These are phyloP conservation scores for Cassiopea xamachana DNA, from an alignment of 30 jellyfish, hydroid and myxozoan species.

Conservation along the genomic window DNA sequence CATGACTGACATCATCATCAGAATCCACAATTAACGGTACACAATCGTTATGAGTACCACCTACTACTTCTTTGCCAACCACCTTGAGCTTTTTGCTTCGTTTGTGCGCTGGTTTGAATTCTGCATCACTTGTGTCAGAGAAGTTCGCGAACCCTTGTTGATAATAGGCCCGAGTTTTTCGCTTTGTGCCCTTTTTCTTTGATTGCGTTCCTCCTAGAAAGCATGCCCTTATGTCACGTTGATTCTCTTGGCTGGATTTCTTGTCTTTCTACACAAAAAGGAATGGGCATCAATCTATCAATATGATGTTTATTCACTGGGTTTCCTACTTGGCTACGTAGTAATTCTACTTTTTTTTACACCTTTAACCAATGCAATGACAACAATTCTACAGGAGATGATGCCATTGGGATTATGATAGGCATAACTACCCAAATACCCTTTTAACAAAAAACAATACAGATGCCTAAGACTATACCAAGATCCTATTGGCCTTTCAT, in stretches of 20 bases:
- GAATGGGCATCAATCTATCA: not conserved
- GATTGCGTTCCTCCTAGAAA: conserved; percentile 32
- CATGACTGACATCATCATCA: not conserved
- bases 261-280: conserved; percentile 14
- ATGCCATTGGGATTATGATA: no score
- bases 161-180: conserved; percentile 41
- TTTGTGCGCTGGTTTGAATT: conserved; percentile 32
- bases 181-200: conserved; percentile 20
- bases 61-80: not conserved
- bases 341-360: no score
- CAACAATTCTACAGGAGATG: no score
- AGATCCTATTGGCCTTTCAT: no score
- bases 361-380: no score
- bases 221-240: conserved; percentile 49
- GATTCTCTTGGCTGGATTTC: not conserved
- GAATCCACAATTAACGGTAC: not conserved
- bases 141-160: conserved; percentile 33
- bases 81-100: conserved; percentile 2
- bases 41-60: not conserved
- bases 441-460: no score
- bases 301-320: not conserved
- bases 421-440: no score
- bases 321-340: not conserved
- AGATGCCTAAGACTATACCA: no score
- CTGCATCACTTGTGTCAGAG: conserved; percentile 45